phyloP scores from a whole-genome alignment of 2,888 invertebrate genomes.

The Noctua janthe region DNA sequence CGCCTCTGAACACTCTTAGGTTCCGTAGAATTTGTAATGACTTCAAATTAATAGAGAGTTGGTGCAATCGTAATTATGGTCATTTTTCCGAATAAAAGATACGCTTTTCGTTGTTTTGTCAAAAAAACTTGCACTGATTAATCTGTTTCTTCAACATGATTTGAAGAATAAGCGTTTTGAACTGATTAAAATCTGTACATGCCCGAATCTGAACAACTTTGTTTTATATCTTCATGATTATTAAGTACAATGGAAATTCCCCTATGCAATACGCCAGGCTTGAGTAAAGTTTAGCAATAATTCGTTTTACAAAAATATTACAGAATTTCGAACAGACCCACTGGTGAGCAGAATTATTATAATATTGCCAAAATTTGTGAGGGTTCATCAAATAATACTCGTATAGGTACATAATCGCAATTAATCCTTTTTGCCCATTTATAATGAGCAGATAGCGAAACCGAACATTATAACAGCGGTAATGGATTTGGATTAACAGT shows the following conservation, averaged over 20 bases:
- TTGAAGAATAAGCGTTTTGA: not conserved
- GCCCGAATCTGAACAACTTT: not conserved
- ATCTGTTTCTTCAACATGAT: not conserved
- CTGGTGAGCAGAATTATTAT: not conserved
- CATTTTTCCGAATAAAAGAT: not conserved
- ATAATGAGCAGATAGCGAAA: constrained; percentile 19
- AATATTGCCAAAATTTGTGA: not conserved
- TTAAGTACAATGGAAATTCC: not conserved
- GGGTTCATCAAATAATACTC: not conserved
- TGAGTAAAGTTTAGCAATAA: not conserved
- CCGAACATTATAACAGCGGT: not conserved
- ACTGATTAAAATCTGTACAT: not conserved
- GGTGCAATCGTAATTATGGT: too few species aligned
- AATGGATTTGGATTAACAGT: not conserved
- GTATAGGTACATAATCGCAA: not conserved
- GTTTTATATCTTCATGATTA: not conserved
- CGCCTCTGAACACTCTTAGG: not conserved
- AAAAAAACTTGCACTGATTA: too few species aligned
- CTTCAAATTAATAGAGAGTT: not conserved
- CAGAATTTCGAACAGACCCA: not conserved
- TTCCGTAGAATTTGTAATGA: not conserved
- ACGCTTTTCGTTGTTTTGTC: not conserved
- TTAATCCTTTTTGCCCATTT: constrained; percentile 5
- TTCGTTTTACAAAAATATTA: not conserved
- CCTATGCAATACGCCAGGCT: too few species aligned